Evolutionary conservation across 2,797 vertebrate species (phyloP), one percentile per base, ranked within the genome.

Genomic region (Parambassis ranga): DNA sequence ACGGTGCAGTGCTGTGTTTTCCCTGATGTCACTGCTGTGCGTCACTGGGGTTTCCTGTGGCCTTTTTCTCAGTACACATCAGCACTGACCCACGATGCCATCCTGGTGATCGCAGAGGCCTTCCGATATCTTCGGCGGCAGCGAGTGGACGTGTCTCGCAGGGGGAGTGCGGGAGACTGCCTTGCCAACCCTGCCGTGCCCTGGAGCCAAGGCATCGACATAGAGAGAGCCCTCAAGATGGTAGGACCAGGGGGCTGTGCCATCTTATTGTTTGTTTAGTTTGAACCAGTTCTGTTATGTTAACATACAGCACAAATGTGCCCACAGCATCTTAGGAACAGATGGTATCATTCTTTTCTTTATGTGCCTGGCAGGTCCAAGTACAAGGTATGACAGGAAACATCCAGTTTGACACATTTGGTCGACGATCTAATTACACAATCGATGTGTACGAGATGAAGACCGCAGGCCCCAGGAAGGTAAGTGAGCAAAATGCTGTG

Each of bases 131-230:
- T 99, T 63, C 94, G 97, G 56, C 92, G 95, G 37, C 97, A 98
- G 77, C 92, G 96, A 3, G 96, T 98, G 62, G 97, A 99, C 39
- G 95, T 98, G 41, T 98, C 97, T 47, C 94, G 96, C 42, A 92
- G 97, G 81, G 97, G 97, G 19, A 98, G 95, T 13, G 96, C 97
- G 3, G 97, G 97, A 48, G 97, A 98, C 89, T 99, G 97, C 88
- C 91, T 99, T 37, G 97, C 96, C 63, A 99, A 99, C 69, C 97
- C 97, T 1, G 96, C 97, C 0, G 97, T 98, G 39, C 97, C 97
- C 0, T 99, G 97, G 97, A 98, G 96, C 88, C 97, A 99, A 91
- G 97, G 97, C 81, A 98, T 98, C 22, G 97, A 99, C 83, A 99
- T 98, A 13, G 97, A 99, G 80, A 93, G 97, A 90, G 96, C 97